These are phyloP conservation scores for Pterocles orientalis DNA, from an alignment of 2,113 vertebrate species.

Conservation along the genomic window DNA sequence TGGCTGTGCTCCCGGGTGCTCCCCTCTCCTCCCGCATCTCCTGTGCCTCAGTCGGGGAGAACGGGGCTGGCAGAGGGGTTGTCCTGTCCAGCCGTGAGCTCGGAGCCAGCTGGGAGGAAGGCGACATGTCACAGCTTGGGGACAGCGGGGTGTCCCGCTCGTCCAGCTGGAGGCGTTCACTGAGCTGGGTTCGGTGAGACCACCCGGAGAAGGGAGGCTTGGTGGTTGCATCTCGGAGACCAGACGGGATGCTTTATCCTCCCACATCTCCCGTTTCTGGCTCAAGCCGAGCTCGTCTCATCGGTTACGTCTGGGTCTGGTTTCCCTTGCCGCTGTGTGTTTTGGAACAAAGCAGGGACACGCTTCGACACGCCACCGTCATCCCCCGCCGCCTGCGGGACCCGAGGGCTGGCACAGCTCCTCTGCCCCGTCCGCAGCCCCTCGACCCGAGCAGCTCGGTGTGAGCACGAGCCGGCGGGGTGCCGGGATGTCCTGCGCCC, in stretches of 20 bases:
- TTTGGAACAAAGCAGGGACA: neutral
- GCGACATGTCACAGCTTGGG: neutral
- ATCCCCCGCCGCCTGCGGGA: neutral
- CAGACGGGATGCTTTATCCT: neutral
- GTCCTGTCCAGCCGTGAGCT: neutral
- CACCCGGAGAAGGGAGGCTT: neutral
- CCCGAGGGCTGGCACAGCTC: accelerated
- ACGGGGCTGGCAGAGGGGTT: neutral
- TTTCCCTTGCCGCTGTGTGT: neutral
- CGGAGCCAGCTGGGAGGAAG: neutral
- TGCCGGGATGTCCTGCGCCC: neutral
- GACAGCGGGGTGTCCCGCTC: neutral
- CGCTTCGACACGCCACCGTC: accelerated
- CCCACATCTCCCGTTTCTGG: neutral
- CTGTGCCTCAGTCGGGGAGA: accelerated
- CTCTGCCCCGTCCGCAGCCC: neutral
- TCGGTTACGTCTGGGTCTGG: neutral
- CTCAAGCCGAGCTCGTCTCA: neutral
- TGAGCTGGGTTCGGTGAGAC: neutral
- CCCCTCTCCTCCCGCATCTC: accelerated
- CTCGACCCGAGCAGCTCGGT: accelerated
- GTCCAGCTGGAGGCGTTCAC: accelerated
- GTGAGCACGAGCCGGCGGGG: neutral
- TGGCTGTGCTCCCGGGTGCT: neutral
- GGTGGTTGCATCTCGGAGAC: neutral